These are phyloP conservation scores for Nasonovia ribisnigri DNA, from an alignment of 2,888 invertebrate species.

Conservation along the genomic window DNA sequence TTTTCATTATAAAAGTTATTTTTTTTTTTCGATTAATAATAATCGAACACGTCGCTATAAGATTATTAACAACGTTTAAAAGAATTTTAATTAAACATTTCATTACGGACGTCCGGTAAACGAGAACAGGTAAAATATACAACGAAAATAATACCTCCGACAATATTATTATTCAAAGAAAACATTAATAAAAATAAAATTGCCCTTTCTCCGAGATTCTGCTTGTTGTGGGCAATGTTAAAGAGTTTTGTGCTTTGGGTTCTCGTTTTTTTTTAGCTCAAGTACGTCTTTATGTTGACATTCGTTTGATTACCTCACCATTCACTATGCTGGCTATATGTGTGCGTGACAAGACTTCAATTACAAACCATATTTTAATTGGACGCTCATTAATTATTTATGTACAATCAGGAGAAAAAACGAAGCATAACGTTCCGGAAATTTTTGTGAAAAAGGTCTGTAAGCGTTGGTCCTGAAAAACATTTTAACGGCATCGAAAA, in stretches of 20 bases:
- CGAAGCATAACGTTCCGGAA: not conserved
- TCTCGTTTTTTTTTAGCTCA: not conserved
- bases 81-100: not conserved
- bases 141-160: not conserved
- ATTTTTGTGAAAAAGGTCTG: not conserved
- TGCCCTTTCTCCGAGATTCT: not conserved
- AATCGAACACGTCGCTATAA: not conserved
- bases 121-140: not conserved
- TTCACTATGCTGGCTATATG: not conserved
- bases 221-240: not conserved
- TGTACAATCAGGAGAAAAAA: not conserved
- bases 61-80: not conserved
- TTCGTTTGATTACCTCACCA: slow-evolving; percentile 35
- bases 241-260: not conserved
- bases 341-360: slow-evolving; percentile 32
- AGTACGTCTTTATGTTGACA: slow-evolving; percentile 50
- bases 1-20: not conserved
- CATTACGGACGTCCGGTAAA: not conserved
- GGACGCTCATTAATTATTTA: slow-evolving; percentile 43
- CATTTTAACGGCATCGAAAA: not conserved
- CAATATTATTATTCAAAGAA: not conserved
- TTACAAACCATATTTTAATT: slow-evolving; percentile 55
- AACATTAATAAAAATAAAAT: not conserved
- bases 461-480: not conserved
- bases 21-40: not conserved